Conservation (phyloP, 2,113 vertebrate genomes). For the Vidua chalybeata region DNA sequence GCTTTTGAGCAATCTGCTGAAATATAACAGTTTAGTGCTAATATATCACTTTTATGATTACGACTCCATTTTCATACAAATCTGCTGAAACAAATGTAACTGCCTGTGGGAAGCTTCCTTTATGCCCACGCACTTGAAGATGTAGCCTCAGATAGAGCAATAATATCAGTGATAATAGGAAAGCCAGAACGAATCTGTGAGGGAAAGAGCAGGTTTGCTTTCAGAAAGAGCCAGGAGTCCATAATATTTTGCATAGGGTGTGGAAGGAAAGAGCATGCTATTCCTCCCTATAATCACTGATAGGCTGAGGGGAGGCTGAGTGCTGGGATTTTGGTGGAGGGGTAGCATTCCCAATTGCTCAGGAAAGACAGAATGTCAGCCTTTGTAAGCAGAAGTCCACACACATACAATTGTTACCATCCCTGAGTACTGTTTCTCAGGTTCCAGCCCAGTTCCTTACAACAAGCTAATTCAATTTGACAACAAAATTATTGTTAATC, state of each 20-base stretch:
- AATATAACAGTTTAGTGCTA: not conserved
- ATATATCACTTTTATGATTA: not conserved
- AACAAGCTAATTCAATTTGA: not conserved
- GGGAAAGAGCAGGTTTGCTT: not conserved
- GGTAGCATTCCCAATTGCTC: not conserved
- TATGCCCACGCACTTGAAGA: not conserved
- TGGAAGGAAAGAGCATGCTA: not conserved
- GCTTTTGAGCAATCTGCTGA: not conserved
- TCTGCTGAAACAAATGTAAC: not conserved
- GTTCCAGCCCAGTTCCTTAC: not conserved
- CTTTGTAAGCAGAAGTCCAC: not conserved
- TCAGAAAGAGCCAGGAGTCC: not conserved
- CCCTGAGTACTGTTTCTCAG: not conserved
- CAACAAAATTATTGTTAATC: not conserved
- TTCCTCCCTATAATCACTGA: not conserved
- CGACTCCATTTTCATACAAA: conserved; percentile 11
- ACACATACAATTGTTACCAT: not conserved
- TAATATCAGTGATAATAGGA: not conserved
- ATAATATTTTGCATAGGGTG: not conserved
- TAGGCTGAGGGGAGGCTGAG: not conserved
- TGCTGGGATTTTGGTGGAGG: fast-evolving
- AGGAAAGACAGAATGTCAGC: not conserved
- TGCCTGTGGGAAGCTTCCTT: not conserved
- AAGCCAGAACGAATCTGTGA: not conserved
- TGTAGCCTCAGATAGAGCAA: not conserved